Conservation (phyloP, 1,140 invertebrate genomes). For the Zaprionus ornatus region DNA sequence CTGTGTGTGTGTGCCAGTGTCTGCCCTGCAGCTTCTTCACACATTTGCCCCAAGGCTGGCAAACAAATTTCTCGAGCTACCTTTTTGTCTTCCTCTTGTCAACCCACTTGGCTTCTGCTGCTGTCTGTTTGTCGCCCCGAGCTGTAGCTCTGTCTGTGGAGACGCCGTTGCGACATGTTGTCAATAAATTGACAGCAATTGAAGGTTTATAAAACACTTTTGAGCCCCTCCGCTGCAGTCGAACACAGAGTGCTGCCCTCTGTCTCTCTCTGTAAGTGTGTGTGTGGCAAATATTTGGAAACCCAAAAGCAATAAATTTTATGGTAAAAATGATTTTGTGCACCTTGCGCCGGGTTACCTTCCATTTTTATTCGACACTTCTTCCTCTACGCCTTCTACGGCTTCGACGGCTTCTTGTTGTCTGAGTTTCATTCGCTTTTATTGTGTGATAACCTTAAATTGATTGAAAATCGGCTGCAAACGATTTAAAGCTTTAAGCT, state of each 20-base stretch:
- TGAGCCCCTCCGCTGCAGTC: conserved; percentile 46
- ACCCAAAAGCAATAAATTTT: conserved; percentile 79
- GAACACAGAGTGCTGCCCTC: conserved; percentile 16
- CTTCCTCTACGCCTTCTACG: neutral
- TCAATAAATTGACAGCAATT: conserved; percentile 83
- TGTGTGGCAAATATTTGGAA: conserved; percentile 74
- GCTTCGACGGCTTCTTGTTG: neutral
- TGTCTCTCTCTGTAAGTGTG: conserved; percentile 16
- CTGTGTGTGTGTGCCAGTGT: conserved; percentile 21
- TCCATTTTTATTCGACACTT: conserved; percentile 27
- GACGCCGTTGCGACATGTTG: conserved; percentile 73
- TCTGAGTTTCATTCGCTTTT: conserved; percentile 19
- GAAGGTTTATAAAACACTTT: conserved; percentile 83
- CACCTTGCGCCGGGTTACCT: conserved; percentile 54
- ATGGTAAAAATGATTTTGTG: conserved; percentile 78
- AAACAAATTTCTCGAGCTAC: conserved; percentile 70
- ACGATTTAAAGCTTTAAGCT: conserved; percentile 27
- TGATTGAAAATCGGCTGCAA: conserved; percentile 53
- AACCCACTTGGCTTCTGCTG: conserved; percentile 2
- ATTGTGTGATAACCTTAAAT: conserved; percentile 62
- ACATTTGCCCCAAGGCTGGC: conserved; percentile 64
- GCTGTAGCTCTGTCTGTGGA: conserved; percentile 39
- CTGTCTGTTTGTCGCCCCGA: conserved; percentile 49
- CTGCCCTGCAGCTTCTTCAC: conserved; percentile 47
- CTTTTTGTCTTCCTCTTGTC: conserved; percentile 51